Conservation (phyloP, 2,113 vertebrate genomes). For the Brachypodius melanocephalos region DNA sequence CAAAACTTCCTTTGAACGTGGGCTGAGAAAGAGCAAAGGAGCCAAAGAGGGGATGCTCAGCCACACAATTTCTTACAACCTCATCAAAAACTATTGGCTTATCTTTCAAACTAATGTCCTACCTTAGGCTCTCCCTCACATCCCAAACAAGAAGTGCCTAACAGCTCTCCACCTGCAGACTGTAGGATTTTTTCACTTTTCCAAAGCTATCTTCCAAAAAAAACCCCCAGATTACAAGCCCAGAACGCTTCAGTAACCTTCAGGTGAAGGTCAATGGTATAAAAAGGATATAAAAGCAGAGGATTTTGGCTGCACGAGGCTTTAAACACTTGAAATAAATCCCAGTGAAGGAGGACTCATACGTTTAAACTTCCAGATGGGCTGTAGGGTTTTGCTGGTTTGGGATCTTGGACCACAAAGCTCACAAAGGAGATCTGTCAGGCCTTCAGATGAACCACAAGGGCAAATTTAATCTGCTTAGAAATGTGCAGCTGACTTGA, state of each 20-base stretch:
- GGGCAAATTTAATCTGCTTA: slow-evolving; percentile 45
- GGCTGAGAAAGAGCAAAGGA: not conserved
- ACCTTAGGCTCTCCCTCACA: not conserved
- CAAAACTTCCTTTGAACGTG: not conserved
- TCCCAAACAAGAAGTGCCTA: not conserved
- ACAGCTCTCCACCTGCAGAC: not conserved
- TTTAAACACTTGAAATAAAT: not conserved
- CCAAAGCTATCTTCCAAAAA: not conserved
- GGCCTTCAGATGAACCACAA: slow-evolving; percentile 33
- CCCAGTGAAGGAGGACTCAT: not conserved
- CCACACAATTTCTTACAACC: not conserved
- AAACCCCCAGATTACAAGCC: not conserved
- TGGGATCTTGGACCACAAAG: not conserved
- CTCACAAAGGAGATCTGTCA: not conserved
- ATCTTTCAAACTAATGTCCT: not conserved
- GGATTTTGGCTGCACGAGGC: not conserved
- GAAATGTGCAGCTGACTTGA: slow-evolving; percentile 47
- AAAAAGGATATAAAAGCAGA: not conserved
- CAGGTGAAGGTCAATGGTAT: not conserved
- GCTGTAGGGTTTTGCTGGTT: not conserved
- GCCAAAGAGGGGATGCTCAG: not conserved
- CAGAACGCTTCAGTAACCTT: not conserved
- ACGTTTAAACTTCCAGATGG: not conserved
- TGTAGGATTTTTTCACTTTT: not conserved
- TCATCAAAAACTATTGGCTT: not conserved